Percentiles rank a stretch among this genome's conserved stretches.
These are phyloP conservation scores for Valencia hispanica DNA, from an alignment of 2,797 vertebrate genomes.

Conservation along the genomic window DNA sequence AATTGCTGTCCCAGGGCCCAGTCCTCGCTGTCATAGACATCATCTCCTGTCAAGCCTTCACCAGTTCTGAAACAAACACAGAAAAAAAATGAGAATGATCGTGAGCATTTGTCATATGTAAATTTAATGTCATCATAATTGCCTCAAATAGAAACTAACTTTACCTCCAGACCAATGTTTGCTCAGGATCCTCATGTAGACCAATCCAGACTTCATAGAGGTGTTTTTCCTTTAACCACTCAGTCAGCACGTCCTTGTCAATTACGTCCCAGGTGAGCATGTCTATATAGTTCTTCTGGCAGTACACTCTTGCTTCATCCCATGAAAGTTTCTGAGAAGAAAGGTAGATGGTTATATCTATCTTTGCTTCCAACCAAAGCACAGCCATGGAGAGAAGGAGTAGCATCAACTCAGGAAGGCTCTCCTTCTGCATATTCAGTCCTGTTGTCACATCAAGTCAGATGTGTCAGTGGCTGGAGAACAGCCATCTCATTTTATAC, in stretches of 20 bases:
- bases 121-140: background rate
- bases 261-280: background rate
- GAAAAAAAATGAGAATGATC: background rate
- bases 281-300: background rate
- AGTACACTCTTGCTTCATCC: background rate
- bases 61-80: constrained; percentile 41
- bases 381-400: background rate
- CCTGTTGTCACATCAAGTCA: background rate
- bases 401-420: background rate
- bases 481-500: constrained; percentile 29
- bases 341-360: fast-evolving
- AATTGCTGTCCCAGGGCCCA: background rate
- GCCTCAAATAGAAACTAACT: background rate
- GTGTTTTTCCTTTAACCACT: fast-evolving
- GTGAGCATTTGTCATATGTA: background rate
- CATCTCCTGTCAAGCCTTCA: background rate
- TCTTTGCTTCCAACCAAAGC: background rate
- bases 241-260: fast-evolving
- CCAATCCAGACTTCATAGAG: fast-evolving
- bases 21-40: background rate
- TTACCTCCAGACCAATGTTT: constrained; percentile 3
- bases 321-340: fast-evolving
- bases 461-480: background rate
- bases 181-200: constrained; percentile 2
- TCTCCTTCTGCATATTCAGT: background rate